phyloP scores from a whole-genome alignment of 2,113 vertebrate species.

The Larimichthys polyactis region DNA sequence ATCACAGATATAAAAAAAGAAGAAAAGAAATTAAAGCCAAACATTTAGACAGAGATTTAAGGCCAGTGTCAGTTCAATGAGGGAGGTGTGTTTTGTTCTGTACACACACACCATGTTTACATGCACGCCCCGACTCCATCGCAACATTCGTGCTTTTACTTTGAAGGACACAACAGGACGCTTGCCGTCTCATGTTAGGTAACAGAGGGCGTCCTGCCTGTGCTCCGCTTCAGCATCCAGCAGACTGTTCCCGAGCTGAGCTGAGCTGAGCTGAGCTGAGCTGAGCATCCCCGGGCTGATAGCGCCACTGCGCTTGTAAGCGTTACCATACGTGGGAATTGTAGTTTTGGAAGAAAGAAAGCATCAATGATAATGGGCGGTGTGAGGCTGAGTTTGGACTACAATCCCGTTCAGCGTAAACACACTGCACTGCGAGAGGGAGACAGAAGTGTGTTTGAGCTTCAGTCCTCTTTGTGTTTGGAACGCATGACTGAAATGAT shows the following conservation, averaged over 20 bases:
- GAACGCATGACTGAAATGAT: not conserved
- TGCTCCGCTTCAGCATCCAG: constrained; percentile 68
- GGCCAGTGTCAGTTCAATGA: too few relatives aligned
- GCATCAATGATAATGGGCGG: not conserved
- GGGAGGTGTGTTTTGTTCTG: too few relatives aligned
- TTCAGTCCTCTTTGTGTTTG: not conserved
- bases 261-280: constrained; percentile 5
- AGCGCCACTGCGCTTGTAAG: constrained; percentile 22
- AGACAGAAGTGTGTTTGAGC: not conserved
- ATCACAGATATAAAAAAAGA: too few relatives aligned
- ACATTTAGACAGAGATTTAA: too few relatives aligned
- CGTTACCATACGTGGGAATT: constrained; percentile 49
- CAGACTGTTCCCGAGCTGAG: constrained; percentile 37
- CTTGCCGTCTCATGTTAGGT: not conserved
- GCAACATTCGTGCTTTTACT: not conserved
- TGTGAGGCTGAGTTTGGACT: constrained; percentile 17
- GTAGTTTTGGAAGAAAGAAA: constrained; percentile 40
- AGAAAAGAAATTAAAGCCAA: too few relatives aligned
- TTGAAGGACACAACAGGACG: not conserved
- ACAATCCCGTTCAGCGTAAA: constrained; percentile 31
- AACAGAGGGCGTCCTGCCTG: not conserved
- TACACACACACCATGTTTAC: too few relatives aligned
- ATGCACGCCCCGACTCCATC: too few relatives aligned
- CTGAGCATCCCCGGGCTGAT: constrained; percentile 29
- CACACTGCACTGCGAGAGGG: constrained; percentile 3